Base-by-base conservation (phyloP, 1,140 invertebrate species). In the Chelonus insularis region DNA sequence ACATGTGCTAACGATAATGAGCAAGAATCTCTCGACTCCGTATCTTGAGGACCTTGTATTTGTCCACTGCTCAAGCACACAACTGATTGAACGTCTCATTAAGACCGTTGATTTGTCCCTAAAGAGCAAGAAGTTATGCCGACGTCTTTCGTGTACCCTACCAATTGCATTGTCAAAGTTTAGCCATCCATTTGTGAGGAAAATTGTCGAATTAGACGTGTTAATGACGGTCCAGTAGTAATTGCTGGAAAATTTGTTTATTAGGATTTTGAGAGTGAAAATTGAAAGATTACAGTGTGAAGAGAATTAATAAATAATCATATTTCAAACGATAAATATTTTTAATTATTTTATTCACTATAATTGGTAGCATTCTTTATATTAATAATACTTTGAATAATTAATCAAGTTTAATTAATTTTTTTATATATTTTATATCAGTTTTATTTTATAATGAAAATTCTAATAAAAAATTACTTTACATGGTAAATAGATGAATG, bases 61-160 rank as follows among this genome's bases (percentile, higher is more conserved):
- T 25, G 45, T 48, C 45, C 45, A 48, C n/a, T 50, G 50, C n/a
- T n/a, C n/a, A n/a, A n/a, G n/a, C n/a, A n/a, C 21, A 41, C 37
- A 14, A 57, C 12, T 32, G 29, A n/a, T 58, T 37, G 16, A 47
- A 25, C 34, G 50, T 52, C 57, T 59, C 57, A 59, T 59, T 59
- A 60, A 60, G 48, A 45, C 25, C 39, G 16, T 45, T 45, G 9
- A 18, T 37, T 12, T 12, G 12, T 4, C 36, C 36, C 36, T 12
- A 37, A 37, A 37, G 36, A 4, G 11, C 12, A 37, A 37, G 36
- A 12, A 37, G 36, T 12, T 12, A 7, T 29, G 25, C 25, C 25
- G 11, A n/a, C 36, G 36, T 4, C 18, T 50, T 23, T 16, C 9
- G 20, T 29, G 8, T 16, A n/a, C 11, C 8, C 43, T 9, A 47